A percentile compares a stretch with the other conserved stretches of the same genome.
Conservation (phyloP, 2,888 invertebrate genomes). For the Pyrocoelia pectoralis region DNA sequence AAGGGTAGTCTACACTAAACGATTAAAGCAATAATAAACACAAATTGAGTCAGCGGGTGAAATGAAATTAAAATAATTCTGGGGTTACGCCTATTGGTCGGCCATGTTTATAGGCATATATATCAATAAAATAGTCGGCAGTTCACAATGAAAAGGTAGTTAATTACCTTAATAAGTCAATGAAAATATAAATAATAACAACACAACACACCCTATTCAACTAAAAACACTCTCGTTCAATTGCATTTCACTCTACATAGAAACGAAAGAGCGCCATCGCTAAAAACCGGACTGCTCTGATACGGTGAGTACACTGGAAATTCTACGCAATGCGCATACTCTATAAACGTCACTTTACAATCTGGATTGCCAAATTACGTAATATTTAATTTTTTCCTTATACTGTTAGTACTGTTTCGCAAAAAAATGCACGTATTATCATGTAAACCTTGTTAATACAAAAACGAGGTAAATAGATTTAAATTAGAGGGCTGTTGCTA, state of each 20-base stretch:
- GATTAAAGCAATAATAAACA: neutral
- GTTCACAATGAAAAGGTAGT: neutral
- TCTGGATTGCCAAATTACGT: conserved; percentile 4
- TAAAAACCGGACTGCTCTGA: conserved; percentile 13
- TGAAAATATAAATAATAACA: conserved; percentile 3
- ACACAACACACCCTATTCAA: neutral
- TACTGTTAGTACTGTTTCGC: neutral
- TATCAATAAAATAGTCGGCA: neutral
- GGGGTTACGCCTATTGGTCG: conserved; percentile 40
- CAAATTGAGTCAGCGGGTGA: neutral
- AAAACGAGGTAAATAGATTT: no score
- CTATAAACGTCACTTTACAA: conserved; percentile 4
- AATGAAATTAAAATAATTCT: neutral
- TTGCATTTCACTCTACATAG: conserved; percentile 17
- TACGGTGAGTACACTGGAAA: conserved; percentile 4
- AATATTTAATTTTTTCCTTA: neutral
- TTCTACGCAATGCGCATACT: conserved; percentile 9
- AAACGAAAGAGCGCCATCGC: conserved; percentile 30
- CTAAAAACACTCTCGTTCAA: conserved; percentile 26
- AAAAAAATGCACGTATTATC: no score
- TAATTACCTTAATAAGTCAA: conserved; percentile 2
- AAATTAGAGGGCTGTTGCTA: no score
- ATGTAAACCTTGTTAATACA: no score
- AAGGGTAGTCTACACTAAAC: neutral
- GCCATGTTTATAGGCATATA: conserved; percentile 35